A percentile compares a stretch with the other conserved stretches of the same genome.
Evolutionary conservation across 2,113 vertebrate genomes (phyloP).

Genomic region (Podarcis muralis): DNA sequence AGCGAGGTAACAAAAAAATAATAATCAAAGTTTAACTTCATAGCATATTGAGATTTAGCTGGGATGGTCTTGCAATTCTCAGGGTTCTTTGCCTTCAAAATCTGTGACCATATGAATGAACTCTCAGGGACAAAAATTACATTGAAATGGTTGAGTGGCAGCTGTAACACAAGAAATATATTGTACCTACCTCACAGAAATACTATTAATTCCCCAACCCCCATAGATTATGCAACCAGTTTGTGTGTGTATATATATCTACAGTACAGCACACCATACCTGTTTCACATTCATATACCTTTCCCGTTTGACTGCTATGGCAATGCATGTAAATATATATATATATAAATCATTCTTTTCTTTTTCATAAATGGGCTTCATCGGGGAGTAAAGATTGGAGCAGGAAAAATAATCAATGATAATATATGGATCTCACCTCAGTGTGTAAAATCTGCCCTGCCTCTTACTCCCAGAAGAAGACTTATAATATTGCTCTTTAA

Average conservation of each 20-base stretch:
- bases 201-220: slow-evolving; percentile 41
- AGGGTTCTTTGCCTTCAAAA: neutral
- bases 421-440: neutral
- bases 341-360: slow-evolving; percentile 8
- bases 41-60: neutral
- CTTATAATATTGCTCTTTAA: slow-evolving; percentile 9
- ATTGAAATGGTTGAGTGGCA: slow-evolving; percentile 31
- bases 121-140: slow-evolving; percentile 41
- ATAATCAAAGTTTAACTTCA: neutral
- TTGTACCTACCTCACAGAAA: slow-evolving; percentile 36
- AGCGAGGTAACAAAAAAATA: neutral
- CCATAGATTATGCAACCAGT: slow-evolving; percentile 24
- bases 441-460: neutral
- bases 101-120: slow-evolving; percentile 9
- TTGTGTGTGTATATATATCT: slow-evolving; percentile 3
- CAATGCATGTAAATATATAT: slow-evolving; percentile 21
- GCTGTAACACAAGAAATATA: slow-evolving; percentile 31
- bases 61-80: neutral
- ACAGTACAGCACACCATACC: neutral
- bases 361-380: slow-evolving; percentile 38
- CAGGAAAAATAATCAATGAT: slow-evolving; percentile 42
- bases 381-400: slow-evolving; percentile 50
- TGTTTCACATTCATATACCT: neutral
- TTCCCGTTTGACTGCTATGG: slow-evolving; percentile 36
- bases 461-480: slow-evolving; percentile 37